Conservation (phyloP, 1,140 invertebrate species). For the Microplitis mediator region DNA sequence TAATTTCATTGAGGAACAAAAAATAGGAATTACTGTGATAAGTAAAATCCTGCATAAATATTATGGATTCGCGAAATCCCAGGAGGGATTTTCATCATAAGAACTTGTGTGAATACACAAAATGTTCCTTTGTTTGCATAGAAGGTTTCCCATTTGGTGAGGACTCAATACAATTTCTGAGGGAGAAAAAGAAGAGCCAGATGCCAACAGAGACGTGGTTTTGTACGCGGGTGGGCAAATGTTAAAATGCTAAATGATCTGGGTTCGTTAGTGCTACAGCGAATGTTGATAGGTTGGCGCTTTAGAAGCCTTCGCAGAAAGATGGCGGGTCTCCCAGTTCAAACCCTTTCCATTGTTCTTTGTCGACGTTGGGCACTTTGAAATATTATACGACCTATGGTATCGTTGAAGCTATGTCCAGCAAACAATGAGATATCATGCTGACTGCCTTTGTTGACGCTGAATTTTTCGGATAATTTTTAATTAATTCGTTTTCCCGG, state of each 20-base stretch:
- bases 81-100: no score
- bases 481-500: conserved; percentile 35
- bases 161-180: neutral
- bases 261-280: conserved; percentile 34
- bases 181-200: conserved; percentile 4
- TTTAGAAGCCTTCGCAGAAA: conserved; percentile 43
- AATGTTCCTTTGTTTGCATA: no score
- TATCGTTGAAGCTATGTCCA: conserved; percentile 44
- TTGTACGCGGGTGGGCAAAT: conserved; percentile 34
- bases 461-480: conserved; percentile 44
- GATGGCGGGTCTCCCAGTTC: conserved; percentile 44
- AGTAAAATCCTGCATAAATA: no score
- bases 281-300: conserved; percentile 43
- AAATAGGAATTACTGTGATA: neutral
- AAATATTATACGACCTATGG: conserved; percentile 50
- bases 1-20: neutral
- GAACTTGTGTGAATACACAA: no score
- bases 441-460: conserved; percentile 34
- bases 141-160: neutral
- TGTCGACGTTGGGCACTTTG: conserved; percentile 43
- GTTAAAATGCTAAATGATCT: conserved; percentile 42
- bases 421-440: conserved; percentile 42
- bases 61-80: no score
- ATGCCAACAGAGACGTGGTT: conserved; percentile 10
- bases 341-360: conserved; percentile 26